A percentile compares a stretch with the other conserved stretches of the same genome.
Evolutionary conservation across 1,140 invertebrate species (phyloP).

Genomic region (Hyles vespertilio): DNA sequence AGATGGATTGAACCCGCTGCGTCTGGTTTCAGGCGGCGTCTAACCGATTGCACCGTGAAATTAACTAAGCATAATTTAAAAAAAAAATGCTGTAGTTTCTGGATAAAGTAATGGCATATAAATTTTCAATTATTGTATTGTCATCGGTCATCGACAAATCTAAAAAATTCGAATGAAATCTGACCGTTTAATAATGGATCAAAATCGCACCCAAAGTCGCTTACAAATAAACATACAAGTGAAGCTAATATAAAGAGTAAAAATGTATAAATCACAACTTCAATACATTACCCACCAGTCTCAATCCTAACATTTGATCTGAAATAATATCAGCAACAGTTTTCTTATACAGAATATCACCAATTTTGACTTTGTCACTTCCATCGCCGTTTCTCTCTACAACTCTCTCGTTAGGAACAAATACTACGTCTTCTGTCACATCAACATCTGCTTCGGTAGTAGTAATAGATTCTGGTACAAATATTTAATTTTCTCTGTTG

Average conservation of each 20-base stretch:
- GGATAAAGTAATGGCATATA: too few relatives aligned
- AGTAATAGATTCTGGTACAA: not conserved
- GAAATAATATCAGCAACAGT: constrained; percentile 29
- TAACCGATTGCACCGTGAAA: too few relatives aligned
- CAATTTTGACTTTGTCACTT: constrained; percentile 7
- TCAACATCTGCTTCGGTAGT: constrained; percentile 7
- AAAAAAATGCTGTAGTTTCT: too few relatives aligned
- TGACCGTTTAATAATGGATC: too few relatives aligned
- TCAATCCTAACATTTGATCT: constrained; percentile 19
- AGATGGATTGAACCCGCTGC: too few relatives aligned
- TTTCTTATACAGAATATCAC: constrained; percentile 16
- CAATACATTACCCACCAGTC: constrained; percentile 14
- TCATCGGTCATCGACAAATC: too few relatives aligned
- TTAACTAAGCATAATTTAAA: too few relatives aligned
- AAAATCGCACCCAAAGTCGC: too few relatives aligned
- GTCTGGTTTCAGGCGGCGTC: too few relatives aligned
- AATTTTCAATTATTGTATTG: too few relatives aligned
- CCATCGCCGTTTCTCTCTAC: constrained; percentile 19
- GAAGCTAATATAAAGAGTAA: not conserved
- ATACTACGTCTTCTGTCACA: constrained; percentile 26
- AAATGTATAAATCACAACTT: not conserved
- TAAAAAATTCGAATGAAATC: too few relatives aligned
- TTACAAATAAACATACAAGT: too few relatives aligned
- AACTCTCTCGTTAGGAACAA: constrained; percentile 41
- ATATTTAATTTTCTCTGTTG: not conserved